Evolutionary conservation across 1,140 invertebrate genomes (phyloP).

Genomic region (Melipona quadrifasciata): DNA sequence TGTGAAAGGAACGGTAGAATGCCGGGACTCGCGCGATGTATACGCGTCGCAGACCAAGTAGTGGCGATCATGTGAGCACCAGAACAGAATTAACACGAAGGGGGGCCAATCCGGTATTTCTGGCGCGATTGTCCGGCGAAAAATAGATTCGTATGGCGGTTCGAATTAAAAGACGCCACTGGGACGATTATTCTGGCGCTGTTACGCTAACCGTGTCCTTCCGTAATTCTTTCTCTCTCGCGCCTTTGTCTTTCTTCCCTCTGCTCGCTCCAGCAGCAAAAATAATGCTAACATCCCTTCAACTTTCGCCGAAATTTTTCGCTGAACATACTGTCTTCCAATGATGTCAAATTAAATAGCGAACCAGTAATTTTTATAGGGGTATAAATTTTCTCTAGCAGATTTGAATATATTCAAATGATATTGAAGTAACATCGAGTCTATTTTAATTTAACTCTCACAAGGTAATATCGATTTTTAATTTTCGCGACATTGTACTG

Average conservation of each 20-base stretch:
- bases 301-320: neutral
- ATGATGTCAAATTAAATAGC: neutral
- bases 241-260: constrained; percentile 12
- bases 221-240: constrained; percentile 61
- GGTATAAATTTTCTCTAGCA: neutral
- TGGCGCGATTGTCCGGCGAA: constrained; percentile 80
- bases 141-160: constrained; percentile 78
- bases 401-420: neutral
- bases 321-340: neutral
- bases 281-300: neutral
- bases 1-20: constrained; percentile 39
- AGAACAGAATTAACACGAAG: constrained; percentile 77
- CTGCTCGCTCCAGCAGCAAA: neutral
- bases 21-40: constrained; percentile 32
- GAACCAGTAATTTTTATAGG: neutral
- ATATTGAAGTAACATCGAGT: neutral
- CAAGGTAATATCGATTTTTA: neutral
- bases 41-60: constrained; percentile 53
- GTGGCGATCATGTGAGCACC: constrained; percentile 75
- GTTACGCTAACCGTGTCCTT: constrained; percentile 61
- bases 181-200: constrained; percentile 63
- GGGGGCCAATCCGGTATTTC: constrained; percentile 76
- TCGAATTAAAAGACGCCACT: constrained; percentile 77
- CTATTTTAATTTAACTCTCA: neutral
- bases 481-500: neutral